Evolutionary conservation across 2,888 invertebrate species (phyloP).

Genomic region (Drosophila histrio): DNA sequence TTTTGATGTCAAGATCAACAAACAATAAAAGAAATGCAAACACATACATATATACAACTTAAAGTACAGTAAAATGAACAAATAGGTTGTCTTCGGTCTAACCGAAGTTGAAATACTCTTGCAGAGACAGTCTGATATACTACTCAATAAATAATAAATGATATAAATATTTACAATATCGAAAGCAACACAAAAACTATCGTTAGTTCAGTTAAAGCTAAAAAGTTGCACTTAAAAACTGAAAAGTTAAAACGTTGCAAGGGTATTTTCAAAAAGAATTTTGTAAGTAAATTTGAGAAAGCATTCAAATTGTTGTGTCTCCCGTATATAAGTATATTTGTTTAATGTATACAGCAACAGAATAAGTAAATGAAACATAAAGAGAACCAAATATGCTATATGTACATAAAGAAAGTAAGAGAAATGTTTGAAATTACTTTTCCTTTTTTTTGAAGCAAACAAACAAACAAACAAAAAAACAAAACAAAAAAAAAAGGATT

Average conservation of each 20-base stretch:
- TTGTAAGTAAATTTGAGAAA: conserved; percentile 17
- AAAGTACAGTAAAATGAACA: conserved; percentile 2
- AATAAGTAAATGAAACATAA: not conserved
- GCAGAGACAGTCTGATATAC: conserved; percentile 18
- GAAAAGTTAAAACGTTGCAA: conserved; percentile 11
- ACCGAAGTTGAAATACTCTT: conserved; percentile 36
- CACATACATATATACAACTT: conserved; percentile 7
- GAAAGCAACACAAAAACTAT: not conserved
- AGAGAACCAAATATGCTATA: conserved; percentile 39
- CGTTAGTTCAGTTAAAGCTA: not conserved
- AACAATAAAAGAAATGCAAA: conserved; percentile 19
- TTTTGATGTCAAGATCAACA: conserved; percentile 35
- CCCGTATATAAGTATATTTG: conserved; percentile 10
- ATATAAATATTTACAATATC: not conserved
- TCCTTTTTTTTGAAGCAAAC: conserved; percentile 22
- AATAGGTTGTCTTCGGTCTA: conserved; percentile 25
- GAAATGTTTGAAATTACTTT: conserved; percentile 3
- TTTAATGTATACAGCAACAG: conserved; percentile 22
- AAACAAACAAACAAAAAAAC: conserved; percentile 4
- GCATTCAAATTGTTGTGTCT: conserved; percentile 18
- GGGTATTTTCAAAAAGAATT: conserved; percentile 15
- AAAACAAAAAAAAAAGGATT: conserved; percentile 1
- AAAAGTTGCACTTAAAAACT: not conserved
- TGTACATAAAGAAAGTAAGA: conserved; percentile 11
- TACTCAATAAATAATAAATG: not conserved